phyloP scores from a whole-genome alignment of 1,140 invertebrate species.

The Brachystomella parvula region DNA sequence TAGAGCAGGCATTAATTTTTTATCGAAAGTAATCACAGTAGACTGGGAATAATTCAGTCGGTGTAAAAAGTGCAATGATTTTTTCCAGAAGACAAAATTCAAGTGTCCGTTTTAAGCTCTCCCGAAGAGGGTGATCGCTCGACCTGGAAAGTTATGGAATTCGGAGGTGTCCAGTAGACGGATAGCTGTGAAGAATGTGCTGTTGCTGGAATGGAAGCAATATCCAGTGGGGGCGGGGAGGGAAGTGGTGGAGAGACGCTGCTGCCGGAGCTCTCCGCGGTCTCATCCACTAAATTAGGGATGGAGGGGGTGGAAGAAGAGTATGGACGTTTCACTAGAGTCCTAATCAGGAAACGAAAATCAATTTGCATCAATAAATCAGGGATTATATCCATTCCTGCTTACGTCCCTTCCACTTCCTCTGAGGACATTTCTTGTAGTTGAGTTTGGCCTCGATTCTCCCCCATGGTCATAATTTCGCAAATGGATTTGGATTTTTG shows the following conservation, averaged over 20 bases:
- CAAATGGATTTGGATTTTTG: background rate
- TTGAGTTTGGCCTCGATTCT: background rate
- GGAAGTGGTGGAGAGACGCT: background rate
- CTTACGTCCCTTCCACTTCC: background rate
- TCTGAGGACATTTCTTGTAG: background rate
- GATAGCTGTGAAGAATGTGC: constrained; percentile 25
- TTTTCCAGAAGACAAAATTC: too few species aligned
- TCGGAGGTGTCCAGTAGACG: constrained; percentile 33
- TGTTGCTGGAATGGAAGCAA: too few species aligned
- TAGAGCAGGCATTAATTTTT: too few species aligned
- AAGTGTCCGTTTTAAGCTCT: too few species aligned
- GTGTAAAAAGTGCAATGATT: too few species aligned
- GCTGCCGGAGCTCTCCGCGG: background rate
- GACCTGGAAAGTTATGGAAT: constrained; percentile 15
- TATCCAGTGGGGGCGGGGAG: background rate
- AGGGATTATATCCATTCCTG: background rate
- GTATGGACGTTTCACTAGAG: constrained; percentile 13
- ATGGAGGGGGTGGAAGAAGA: constrained; percentile 27
- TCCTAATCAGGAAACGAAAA: background rate
- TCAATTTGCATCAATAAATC: background rate
- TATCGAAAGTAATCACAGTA: too few species aligned
- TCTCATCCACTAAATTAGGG: constrained; percentile 8
- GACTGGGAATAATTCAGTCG: too few species aligned
- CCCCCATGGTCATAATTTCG: background rate
- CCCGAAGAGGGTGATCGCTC: too few species aligned